Base-by-base conservation (phyloP, 23 tunicate species). In the Halocynthia aurantium region DNA sequence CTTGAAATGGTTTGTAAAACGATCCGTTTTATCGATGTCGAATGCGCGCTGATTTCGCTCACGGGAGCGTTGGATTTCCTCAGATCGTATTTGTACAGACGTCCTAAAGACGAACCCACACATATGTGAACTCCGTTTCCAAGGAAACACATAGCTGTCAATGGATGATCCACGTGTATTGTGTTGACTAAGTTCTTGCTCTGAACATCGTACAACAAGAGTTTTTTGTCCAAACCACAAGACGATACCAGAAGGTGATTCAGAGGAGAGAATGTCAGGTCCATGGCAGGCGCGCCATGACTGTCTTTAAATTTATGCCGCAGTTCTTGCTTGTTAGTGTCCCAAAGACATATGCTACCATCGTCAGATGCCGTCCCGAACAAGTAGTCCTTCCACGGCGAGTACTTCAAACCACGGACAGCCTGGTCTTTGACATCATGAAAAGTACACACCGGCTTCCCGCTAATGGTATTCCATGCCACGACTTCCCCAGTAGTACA, bases 271-370 rank as follows among this genome's bases (percentile, higher is more conserved):
- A 92, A 92, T 7, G 86, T 73, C 7, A 92, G 81, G n/a, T 72
- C 81, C 88, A 84, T 92, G 50, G 92, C 92, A 22, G 98, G 93
- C 22, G 88, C 98, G 7, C 68, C 68, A 73, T 92, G 98, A 51
- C 73, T 57, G 50, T 82, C 80, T 8, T 77, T 19, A 53, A 92
- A 92, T 18, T 66, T 74, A 55, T 82, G 88, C 70, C 86, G 71
- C 6, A 69, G 21, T 8, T 12, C 51, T 11, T 68, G 71, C 50
- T 86, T 91, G 51, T 82, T 52, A 15, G 87, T 61, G 55, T 92
- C 93, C 92, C 92, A 86, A 5, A 92, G 51, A 67, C 71, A 21
- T 11, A 92, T n/a, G 51, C 78, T 81, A 7, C 98, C 98, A 80
- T 92, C 98, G 61, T 92, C 92, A 57, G 84, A 58, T 49, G 88